These are phyloP conservation scores for Oxyteleia sp. DNA, from an alignment of 2,888 invertebrate species.

Conservation along the genomic window DNA sequence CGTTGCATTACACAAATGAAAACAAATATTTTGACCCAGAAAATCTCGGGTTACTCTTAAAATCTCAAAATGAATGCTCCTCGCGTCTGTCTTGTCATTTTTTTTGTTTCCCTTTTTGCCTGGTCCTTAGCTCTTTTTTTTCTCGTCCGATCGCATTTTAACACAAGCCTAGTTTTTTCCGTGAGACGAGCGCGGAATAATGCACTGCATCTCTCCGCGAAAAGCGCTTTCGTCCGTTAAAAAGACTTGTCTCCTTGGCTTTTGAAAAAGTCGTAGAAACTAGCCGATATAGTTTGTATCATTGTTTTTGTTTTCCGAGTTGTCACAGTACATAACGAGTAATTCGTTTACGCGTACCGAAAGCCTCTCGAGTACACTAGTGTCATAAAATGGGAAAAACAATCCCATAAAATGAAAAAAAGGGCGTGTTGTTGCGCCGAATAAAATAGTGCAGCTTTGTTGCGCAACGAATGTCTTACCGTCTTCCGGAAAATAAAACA, in stretches of 20 bases:
- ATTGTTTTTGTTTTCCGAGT: conserved; percentile 58
- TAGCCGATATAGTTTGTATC: conserved; percentile 53
- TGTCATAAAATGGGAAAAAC: conserved; percentile 68
- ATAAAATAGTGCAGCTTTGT: conserved; percentile 57
- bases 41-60: too few species aligned
- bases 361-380: conserved; percentile 64
- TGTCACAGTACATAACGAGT: conserved; percentile 65
- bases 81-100: too few species aligned
- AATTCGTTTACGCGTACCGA: conserved; percentile 63
- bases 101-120: too few species aligned
- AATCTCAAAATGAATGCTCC: too few species aligned
- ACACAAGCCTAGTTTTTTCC: too few species aligned
- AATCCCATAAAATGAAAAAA: conserved; percentile 62
- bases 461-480: conserved; percentile 49
- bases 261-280: conserved; percentile 54
- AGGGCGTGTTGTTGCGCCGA: conserved; percentile 47
- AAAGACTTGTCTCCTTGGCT: conserved; percentile 59
- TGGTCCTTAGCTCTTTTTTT: too few species aligned
- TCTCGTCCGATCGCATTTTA: too few species aligned
- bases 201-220: conserved; percentile 31
- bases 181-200: too few species aligned
- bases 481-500: conserved; percentile 53
- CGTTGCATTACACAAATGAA: too few species aligned
- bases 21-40: too few species aligned
- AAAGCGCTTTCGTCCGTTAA: conserved; percentile 51